Base-by-base conservation (phyloP, 2,888 invertebrate genomes). In the Pandemis cinnamomeana region DNA sequence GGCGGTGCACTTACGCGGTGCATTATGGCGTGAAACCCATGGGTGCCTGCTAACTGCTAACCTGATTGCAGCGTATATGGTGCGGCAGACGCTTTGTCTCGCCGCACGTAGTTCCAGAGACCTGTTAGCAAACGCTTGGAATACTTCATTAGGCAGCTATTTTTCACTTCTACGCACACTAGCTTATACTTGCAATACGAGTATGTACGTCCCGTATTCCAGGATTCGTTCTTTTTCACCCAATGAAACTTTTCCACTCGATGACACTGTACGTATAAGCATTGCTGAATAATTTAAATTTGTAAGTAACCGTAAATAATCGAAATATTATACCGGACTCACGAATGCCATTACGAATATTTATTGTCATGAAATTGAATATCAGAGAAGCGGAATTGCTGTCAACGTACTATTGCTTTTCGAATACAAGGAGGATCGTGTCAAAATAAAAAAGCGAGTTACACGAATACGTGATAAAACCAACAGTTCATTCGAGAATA, bases 21-120 rank as follows among this genome's bases (percentile, higher is more conserved):
- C 79, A 78, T 66, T 77, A 79, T 75, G 80, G 78, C 78, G 79
- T 82, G 84, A 83, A 82, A 81, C 85, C 81, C 80, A 82, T 84
- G 78, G 80, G 80, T 78, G 78, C 77, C 77, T 79, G 79, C 77
- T 82, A 83, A 82, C 77, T 79, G 79, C 77, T 82, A 83, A 82
- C 87, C 86, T 76, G 83, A 82, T 85, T 86, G 78, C 67, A 78
- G 71, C 77, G 76, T 76, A 72, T 77, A 79, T 77, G 80, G 79
- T 46, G 72, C 42, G 77, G 80, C 77, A 81, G 78, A 76, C 75
- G 77, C 80, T 79, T 82, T 75, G 78, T 75, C 79, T 79, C 75
- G 58, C 74, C 78, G 71, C 46, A 55, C 64, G 51, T 69, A 27
- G 44, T 20, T 13, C 13, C 48, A 48, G 64, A 63, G 13, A 70